Percentiles rank a stretch among this genome's conserved stretches.
phyloP scores from a whole-genome alignment of 2,797 vertebrate species.

The Pyrocephalus nanus region DNA sequence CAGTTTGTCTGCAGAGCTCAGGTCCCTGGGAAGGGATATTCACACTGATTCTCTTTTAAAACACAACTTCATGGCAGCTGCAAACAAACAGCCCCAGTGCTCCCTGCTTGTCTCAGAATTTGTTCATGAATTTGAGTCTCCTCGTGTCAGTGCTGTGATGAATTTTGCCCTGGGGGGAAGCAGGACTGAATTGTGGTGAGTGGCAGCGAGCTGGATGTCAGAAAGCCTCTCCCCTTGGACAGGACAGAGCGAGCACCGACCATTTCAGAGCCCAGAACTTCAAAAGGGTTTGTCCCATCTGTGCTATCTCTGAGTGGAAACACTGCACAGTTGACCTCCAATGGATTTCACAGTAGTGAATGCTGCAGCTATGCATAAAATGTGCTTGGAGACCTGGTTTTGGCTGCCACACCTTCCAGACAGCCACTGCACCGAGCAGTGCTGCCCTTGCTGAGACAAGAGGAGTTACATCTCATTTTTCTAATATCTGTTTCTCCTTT shows the following conservation, averaged over 20 bases:
- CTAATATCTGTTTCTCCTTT: constrained; percentile 26
- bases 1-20: not conserved
- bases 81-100: not conserved
- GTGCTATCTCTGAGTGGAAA: not conserved
- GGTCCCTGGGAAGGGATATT: not conserved
- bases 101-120: not conserved
- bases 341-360: not conserved
- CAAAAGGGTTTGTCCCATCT: not conserved
- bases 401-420: not conserved
- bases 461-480: constrained; percentile 21
- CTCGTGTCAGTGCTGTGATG: not conserved
- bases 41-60: not conserved
- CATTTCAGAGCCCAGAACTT: not conserved
- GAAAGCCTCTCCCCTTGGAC: not conserved
- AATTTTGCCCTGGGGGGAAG: not conserved
- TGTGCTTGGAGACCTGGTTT: not conserved
- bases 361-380: not conserved
- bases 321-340: not conserved
- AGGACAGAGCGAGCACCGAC: not conserved
- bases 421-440: not conserved
- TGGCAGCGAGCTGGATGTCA: not conserved
- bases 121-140: not conserved
- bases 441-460: not conserved
- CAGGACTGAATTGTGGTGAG: not conserved
- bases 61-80: not conserved